A percentile compares a stretch with the other conserved stretches of the same genome.
phyloP scores from a whole-genome alignment of 2,888 invertebrate genomes.

The Bruchidius siliquastri region DNA sequence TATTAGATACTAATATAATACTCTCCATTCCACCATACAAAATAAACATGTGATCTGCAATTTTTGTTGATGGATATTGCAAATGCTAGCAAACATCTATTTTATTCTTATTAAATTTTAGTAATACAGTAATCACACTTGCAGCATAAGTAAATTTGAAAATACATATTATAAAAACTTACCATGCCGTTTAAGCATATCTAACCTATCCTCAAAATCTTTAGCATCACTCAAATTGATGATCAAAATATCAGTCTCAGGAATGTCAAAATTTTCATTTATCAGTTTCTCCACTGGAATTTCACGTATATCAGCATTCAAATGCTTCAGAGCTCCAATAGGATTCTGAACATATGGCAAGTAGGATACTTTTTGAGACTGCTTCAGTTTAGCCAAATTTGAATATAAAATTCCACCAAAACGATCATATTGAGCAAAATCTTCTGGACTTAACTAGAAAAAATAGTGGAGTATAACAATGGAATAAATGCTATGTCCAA shows the following conservation, averaged over 20 bases:
- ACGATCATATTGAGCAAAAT: conserved; percentile 46
- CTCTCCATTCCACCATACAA: too few relatives aligned
- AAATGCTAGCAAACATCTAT: too few relatives aligned
- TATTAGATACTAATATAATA: too few relatives aligned
- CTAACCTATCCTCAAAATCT: conserved; percentile 53
- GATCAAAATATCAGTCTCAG: conserved; percentile 51
- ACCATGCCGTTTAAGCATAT: conserved; percentile 59
- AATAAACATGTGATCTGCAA: too few relatives aligned
- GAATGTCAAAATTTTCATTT: conserved; percentile 37
- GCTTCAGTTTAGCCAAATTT: conserved; percentile 42
- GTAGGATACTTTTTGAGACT: conserved; percentile 48
- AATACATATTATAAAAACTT: conserved; percentile 23
- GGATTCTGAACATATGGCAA: conserved; percentile 61
- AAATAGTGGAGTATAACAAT: background rate
- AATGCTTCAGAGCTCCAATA: conserved; percentile 51
- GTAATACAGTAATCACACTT: too few relatives aligned
- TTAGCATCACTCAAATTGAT: conserved; percentile 56
- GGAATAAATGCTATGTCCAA: background rate
- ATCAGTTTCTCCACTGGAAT: conserved; percentile 32
- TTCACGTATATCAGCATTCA: conserved; percentile 41
- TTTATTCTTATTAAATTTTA: too few relatives aligned
- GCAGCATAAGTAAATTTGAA: too few relatives aligned
- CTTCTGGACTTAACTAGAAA: conserved; percentile 48
- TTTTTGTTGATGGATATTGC: too few relatives aligned
- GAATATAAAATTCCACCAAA: conserved; percentile 44